phyloP scores from a whole-genome alignment of 2,797 vertebrate genomes.

The Distichodus sexfasciatus region DNA sequence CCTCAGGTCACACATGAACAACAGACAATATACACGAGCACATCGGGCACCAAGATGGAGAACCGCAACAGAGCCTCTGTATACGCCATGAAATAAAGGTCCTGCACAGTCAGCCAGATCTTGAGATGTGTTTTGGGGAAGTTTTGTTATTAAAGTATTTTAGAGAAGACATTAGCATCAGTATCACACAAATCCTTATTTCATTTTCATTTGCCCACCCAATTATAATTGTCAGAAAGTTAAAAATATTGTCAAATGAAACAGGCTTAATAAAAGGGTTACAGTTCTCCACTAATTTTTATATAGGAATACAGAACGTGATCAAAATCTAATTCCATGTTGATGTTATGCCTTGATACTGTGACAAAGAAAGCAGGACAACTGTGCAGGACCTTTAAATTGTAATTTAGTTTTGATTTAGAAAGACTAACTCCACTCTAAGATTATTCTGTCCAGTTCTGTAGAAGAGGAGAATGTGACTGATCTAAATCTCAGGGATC shows the following conservation, averaged over 20 bases:
- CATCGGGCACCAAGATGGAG: not conserved
- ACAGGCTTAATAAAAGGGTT: too few relatives aligned
- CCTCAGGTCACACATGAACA: not conserved
- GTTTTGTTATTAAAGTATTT: too few relatives aligned
- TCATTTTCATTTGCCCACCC: not conserved
- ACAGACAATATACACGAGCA: not conserved
- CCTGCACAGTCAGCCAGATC: not conserved
- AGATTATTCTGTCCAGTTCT: not conserved
- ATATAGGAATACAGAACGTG: too few relatives aligned
- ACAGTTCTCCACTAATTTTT: too few relatives aligned
- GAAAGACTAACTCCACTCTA: not conserved
- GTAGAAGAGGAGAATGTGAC: not conserved
- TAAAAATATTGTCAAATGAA: too few relatives aligned
- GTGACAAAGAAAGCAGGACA: not conserved
- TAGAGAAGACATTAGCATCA: not conserved
- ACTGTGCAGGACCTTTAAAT: slow-evolving; percentile 5
- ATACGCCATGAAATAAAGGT: not conserved
- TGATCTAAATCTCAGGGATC: slow-evolving; percentile 33
- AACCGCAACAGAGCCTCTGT: not conserved
- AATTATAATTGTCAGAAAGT: not conserved
- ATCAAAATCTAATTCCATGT: too few relatives aligned
- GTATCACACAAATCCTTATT: not conserved
- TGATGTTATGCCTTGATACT: too few relatives aligned
- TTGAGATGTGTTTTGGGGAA: not conserved
- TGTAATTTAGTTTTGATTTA: not conserved